These are phyloP conservation scores for Ditylenchus dipsaci DNA, from an alignment of 1,140 invertebrate species.

Conservation along the genomic window DNA sequence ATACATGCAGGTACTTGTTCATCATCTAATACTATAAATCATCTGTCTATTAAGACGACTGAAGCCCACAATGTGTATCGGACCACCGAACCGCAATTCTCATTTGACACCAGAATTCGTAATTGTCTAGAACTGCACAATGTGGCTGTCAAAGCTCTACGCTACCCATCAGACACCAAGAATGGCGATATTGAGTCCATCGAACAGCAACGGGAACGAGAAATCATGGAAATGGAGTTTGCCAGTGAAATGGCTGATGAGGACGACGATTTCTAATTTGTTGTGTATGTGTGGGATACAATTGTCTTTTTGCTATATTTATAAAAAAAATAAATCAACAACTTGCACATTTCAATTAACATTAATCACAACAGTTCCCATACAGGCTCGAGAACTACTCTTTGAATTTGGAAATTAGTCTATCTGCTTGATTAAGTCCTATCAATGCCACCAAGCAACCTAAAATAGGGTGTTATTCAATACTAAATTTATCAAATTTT, in stretches of 20 bases:
- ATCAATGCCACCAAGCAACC: not conserved
- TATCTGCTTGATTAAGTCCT: not conserved
- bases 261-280: constrained; percentile 29
- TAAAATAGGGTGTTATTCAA: too few species aligned
- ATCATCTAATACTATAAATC: too few species aligned
- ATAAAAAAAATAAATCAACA: too few species aligned
- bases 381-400: too few species aligned
- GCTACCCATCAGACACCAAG: constrained; percentile 90
- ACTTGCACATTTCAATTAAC: too few species aligned
- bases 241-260: constrained; percentile 38
- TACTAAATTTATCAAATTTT: too few species aligned
- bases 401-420: too few species aligned
- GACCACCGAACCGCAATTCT: constrained; percentile 87
- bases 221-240: constrained; percentile 36
- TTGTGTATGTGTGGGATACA: too few species aligned
- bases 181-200: constrained; percentile 33
- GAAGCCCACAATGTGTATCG: constrained; percentile 68
- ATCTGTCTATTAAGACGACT: too few species aligned
- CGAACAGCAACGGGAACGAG: constrained; percentile 45
- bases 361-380: too few species aligned
- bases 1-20: too few species aligned
- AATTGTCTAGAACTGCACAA: constrained; percentile 97
- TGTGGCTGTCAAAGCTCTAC: constrained; percentile 94
- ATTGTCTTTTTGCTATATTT: too few species aligned
- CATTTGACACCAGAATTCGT: constrained; percentile 94